phyloP scores from a whole-genome alignment of 53 echinoderm and acorn worm genomes.

The Temnopleurus reevesii region DNA sequence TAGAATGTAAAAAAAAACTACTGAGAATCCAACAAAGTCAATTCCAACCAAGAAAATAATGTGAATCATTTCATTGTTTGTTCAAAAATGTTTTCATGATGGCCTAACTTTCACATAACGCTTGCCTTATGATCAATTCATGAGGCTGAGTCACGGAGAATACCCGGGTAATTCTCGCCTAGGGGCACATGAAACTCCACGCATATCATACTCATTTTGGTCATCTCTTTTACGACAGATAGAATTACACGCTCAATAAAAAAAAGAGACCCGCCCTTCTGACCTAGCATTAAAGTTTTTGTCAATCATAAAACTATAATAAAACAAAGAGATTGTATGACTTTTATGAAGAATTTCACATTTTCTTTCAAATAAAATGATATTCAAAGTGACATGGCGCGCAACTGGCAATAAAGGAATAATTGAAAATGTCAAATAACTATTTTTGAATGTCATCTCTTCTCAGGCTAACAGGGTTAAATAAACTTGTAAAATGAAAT shows the following conservation, averaged over 20 bases:
- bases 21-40: too few species aligned
- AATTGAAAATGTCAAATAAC: background rate
- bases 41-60: too few species aligned
- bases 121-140: background rate
- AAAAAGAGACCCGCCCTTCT: background rate
- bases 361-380: background rate
- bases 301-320: background rate
- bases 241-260: conserved; percentile 8
- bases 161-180: background rate
- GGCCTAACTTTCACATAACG: background rate
- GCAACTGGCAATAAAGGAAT: background rate
- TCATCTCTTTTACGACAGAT: background rate
- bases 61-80: background rate
- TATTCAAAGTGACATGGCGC: background rate
- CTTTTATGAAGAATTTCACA: background rate
- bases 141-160: conserved; percentile 4
- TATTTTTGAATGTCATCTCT: background rate
- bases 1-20: too few species aligned
- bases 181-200: background rate
- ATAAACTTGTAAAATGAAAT: too few species aligned
- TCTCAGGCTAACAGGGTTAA: too few species aligned
- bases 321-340: background rate
- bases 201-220: background rate
- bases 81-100: conserved; percentile 23
- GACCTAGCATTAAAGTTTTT: background rate